Percentiles rank a stretch among this genome's conserved stretches.
phyloP scores from a whole-genome alignment of 2,113 vertebrate species.

The Apodemus speciosus region DNA sequence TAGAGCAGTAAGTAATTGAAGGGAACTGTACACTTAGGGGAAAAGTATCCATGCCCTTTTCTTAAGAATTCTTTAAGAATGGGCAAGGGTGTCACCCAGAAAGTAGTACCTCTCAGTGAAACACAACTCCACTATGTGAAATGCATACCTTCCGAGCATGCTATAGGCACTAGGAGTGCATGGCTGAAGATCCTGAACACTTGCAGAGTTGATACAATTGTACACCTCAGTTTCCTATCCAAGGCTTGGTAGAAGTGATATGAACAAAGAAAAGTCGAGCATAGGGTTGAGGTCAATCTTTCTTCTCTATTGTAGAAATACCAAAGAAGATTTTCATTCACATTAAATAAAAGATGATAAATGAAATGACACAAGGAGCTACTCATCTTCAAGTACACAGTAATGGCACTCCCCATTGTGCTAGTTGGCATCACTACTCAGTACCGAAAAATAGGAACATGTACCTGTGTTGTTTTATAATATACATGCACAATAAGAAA shows the following conservation, averaged over 20 bases:
- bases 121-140: background rate
- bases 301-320: background rate
- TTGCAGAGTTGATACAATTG: background rate
- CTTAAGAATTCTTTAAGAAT: background rate
- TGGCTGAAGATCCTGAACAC: background rate
- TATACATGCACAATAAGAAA: background rate
- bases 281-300: background rate
- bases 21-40: background rate
- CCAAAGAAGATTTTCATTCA: background rate
- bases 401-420: background rate
- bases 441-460: background rate
- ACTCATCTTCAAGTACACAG: background rate
- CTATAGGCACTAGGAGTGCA: background rate
- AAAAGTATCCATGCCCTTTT: background rate
- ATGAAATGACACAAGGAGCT: background rate
- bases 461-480: background rate
- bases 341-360: background rate
- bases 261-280: background rate
- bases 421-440: background rate
- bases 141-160: background rate
- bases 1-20: background rate
- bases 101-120: background rate
- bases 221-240: background rate
- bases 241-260: background rate
- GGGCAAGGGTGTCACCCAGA: background rate